These are phyloP conservation scores for Zaprionus gabonicus DNA, from an alignment of 1,140 invertebrate genomes.

Conservation along the genomic window DNA sequence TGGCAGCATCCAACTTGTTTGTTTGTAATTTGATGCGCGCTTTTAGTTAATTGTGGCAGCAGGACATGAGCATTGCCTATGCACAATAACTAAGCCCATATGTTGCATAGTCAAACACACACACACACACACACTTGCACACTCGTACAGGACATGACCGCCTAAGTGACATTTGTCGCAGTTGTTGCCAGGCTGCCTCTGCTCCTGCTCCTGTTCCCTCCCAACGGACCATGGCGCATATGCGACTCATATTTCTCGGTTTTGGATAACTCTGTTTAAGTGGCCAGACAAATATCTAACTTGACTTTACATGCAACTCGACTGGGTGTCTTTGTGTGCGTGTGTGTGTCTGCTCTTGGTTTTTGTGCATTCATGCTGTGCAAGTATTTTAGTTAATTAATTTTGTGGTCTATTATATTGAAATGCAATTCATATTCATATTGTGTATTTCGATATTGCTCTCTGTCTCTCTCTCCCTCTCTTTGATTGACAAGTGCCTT, in stretches of 20 bases:
- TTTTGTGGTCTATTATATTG: constrained; percentile 69
- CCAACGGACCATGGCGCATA: constrained; percentile 24
- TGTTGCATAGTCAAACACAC: constrained; percentile 29
- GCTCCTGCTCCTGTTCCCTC: neutral
- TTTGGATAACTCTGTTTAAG: constrained; percentile 64
- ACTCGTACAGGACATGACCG: constrained; percentile 36
- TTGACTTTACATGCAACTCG: neutral
- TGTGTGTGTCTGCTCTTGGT: constrained; percentile 9
- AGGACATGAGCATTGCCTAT: constrained; percentile 73
- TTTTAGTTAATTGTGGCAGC: constrained; percentile 83
- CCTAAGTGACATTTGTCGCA: constrained; percentile 73
- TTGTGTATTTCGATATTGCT: neutral
- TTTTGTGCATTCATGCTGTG: constrained; percentile 47
- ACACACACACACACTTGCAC: constrained; percentile 8
- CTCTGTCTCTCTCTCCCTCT: too few species aligned
- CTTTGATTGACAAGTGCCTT: neutral
- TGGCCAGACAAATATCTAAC: constrained; percentile 12
- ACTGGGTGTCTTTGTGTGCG: neutral
- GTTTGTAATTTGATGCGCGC: constrained; percentile 82
- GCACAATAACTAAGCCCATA: constrained; percentile 72
- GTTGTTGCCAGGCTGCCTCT: constrained; percentile 42
- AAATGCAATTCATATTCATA: neutral
- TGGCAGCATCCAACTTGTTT: constrained; percentile 47
- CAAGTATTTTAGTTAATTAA: constrained; percentile 79
- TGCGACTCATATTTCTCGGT: constrained; percentile 66